phyloP scores from a whole-genome alignment of 2,113 vertebrate species.

The Silurus glanis region DNA sequence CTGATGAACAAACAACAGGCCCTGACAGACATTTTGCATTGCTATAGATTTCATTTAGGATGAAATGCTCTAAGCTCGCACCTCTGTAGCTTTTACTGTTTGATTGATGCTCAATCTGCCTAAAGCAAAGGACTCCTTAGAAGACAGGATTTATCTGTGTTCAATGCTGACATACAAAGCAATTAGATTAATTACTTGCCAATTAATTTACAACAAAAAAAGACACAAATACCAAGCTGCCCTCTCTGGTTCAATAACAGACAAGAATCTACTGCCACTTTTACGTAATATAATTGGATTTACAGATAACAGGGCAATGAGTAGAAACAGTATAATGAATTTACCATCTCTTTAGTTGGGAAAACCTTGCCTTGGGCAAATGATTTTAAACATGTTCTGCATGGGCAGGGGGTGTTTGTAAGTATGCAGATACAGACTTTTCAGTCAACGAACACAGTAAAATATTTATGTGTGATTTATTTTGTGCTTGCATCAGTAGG shows the following conservation, averaged over 20 bases:
- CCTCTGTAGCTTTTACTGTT: conserved; percentile 47
- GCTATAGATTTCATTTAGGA: conserved; percentile 68
- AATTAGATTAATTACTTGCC: conserved; percentile 54
- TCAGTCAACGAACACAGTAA: conserved; percentile 18
- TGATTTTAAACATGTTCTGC: background rate
- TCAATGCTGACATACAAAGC: conserved; percentile 42
- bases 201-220: conserved; percentile 34
- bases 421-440: conserved; percentile 3
- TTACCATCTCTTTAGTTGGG: background rate
- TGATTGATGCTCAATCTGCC: conserved; percentile 30
- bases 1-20: conserved; percentile 64
- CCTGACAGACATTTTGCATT: conserved; percentile 58
- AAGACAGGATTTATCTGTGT: conserved; percentile 25
- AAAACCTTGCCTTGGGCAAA: background rate
- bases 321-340: background rate
- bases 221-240: conserved; percentile 27
- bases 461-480: conserved; percentile 40
- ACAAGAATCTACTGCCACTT: background rate
- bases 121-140: conserved; percentile 14
- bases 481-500: conserved; percentile 13
- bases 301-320: background rate
- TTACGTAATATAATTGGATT: background rate
- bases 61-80: conserved; percentile 64
- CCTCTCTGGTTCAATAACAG: background rate
- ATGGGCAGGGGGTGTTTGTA: background rate